These are phyloP conservation scores for Ivindomyrus marchei DNA, from an alignment of 2,113 vertebrate species.

Conservation along the genomic window DNA sequence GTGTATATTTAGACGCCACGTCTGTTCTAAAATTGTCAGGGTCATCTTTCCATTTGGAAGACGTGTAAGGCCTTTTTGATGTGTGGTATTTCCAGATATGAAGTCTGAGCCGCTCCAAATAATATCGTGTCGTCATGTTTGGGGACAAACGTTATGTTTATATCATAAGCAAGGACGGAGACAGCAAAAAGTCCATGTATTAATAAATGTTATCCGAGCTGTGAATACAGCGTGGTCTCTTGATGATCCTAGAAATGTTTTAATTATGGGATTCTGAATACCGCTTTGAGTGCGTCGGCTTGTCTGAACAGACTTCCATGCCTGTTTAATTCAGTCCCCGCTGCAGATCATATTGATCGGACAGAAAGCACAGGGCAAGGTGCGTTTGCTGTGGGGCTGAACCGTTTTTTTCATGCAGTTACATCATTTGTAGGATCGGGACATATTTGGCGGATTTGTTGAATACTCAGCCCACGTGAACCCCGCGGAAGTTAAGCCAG, in stretches of 20 bases:
- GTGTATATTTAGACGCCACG: conserved; percentile 54
- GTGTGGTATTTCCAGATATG: not conserved
- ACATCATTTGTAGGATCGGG: conserved; percentile 53
- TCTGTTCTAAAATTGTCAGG: conserved; percentile 17
- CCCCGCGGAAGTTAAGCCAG: not conserved
- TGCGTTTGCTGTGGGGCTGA: conserved; percentile 36
- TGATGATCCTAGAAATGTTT: not conserved
- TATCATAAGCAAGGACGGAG: not conserved
- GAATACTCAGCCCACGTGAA: not conserved
- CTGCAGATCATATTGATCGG: not conserved
- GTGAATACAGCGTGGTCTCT: not conserved
- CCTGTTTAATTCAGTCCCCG: not conserved
- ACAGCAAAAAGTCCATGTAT: not conserved
- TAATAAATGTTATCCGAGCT: not conserved
- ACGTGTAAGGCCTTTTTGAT: not conserved
- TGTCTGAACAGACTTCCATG: not conserved
- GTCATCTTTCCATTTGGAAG: not conserved
- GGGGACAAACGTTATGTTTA: not conserved
- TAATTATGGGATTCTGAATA: not conserved
- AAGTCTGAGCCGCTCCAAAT: not conserved
- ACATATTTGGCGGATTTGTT: conserved; percentile 44
- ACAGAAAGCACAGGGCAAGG: not conserved
- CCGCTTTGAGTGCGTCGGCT: not conserved
- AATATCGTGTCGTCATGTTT: not conserved
- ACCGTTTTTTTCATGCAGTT: conserved; percentile 33